These are phyloP conservation scores for Dorcus parallelipipedus DNA, from an alignment of 2,888 invertebrate genomes.

Conservation along the genomic window DNA sequence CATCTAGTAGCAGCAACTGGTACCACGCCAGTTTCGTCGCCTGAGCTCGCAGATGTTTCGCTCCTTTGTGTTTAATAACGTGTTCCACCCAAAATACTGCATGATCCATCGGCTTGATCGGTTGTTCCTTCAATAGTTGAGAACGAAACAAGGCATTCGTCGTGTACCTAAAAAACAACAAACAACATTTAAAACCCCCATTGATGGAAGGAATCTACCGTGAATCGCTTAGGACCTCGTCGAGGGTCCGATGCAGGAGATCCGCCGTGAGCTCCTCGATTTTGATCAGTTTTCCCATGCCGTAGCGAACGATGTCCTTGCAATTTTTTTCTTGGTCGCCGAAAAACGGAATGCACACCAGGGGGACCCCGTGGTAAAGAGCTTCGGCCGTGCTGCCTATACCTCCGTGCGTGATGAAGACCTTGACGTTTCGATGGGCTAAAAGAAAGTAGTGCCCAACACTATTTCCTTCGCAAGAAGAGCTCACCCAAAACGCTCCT, in stretches of 20 bases:
- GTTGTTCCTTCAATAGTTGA: constrained; percentile 29
- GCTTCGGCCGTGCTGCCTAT: constrained; percentile 56
- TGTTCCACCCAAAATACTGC: constrained; percentile 38
- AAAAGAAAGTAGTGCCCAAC: background rate
- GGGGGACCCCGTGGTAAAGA: constrained; percentile 37
- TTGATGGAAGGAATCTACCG: background rate
- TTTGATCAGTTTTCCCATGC: background rate
- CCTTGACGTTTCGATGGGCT: constrained; percentile 53
- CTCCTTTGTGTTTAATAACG: constrained; percentile 31
- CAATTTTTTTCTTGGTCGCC: constrained; percentile 23
- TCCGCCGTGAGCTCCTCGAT: background rate
- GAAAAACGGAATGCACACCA: constrained; percentile 26
- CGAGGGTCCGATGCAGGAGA: background rate
- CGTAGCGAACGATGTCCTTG: constrained; percentile 5
- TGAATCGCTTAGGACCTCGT: background rate
- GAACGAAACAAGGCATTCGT: constrained; percentile 25
- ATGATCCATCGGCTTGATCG: constrained; percentile 28
- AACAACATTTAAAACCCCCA: too few relatives aligned
- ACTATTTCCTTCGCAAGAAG: background rate
- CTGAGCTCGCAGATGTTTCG: constrained; percentile 30
- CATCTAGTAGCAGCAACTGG: constrained; percentile 30
- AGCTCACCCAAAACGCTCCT: constrained; percentile 29
- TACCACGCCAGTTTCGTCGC: constrained; percentile 29
- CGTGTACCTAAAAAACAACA: constrained; percentile 16
- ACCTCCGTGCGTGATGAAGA: constrained; percentile 60